phyloP scores from a whole-genome alignment of 2,113 vertebrate species.

The Otus sunia region DNA sequence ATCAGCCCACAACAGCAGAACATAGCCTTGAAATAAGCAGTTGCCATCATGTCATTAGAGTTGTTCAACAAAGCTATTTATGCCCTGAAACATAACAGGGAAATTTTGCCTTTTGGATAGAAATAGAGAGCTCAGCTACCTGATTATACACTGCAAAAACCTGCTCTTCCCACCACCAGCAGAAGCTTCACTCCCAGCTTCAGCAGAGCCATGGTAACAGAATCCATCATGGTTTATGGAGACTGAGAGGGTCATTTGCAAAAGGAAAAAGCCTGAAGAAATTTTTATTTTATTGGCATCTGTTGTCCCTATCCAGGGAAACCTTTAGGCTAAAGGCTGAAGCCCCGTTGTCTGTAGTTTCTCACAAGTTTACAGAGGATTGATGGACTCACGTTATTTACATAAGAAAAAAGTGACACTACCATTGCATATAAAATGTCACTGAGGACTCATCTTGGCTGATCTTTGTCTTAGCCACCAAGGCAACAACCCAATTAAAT shows the following conservation, averaged over 20 bases:
- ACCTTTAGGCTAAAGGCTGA: neutral
- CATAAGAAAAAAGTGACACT: neutral
- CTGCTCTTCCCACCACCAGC: neutral
- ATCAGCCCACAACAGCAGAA: neutral
- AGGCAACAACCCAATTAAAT: neutral
- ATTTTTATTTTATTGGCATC: neutral
- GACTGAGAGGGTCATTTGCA: rapidly evolving
- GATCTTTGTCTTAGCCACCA: neutral
- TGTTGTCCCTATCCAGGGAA: neutral
- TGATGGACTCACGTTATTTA: neutral
- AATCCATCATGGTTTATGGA: rapidly evolving
- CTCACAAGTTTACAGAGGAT: neutral
- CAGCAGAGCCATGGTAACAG: neutral
- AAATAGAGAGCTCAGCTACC: neutral
- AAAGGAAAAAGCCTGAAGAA: neutral
- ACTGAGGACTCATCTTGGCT: too few relatives aligned
- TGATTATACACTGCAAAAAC: neutral
- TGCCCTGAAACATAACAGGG: neutral
- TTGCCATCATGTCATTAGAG: neutral
- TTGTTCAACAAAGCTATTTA: neutral
- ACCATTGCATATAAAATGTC: neutral
- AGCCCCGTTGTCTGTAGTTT: rapidly evolving
- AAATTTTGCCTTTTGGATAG: neutral
- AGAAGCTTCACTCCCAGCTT: neutral
- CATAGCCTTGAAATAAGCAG: neutral